Percentiles rank a stretch among this genome's conserved stretches.
phyloP scores from a whole-genome alignment of 2,888 invertebrate species.

The Podotricha telesiphe region DNA sequence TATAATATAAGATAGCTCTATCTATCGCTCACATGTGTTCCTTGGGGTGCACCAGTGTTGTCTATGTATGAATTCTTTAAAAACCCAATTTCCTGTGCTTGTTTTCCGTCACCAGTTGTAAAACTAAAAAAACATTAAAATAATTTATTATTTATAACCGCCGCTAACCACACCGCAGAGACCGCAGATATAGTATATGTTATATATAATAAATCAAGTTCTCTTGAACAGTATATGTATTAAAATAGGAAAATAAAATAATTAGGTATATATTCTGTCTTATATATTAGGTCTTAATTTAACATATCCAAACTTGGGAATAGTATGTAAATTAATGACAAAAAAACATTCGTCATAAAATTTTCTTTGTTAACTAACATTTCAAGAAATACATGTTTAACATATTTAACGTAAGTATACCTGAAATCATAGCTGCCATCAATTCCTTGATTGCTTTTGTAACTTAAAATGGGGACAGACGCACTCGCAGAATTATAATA shows the following conservation, averaged over 20 bases:
- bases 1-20: neutral
- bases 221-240: too few species aligned
- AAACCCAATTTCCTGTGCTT: constrained; percentile 90
- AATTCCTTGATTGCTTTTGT: constrained; percentile 80
- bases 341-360: too few species aligned
- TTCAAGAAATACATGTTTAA: neutral
- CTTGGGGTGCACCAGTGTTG: constrained; percentile 86
- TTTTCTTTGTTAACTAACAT: too few species aligned
- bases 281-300: too few species aligned
- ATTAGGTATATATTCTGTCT: too few species aligned
- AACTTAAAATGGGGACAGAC: constrained; percentile 79
- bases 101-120: constrained; percentile 90
- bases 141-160: too few species aligned
- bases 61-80: constrained; percentile 87
- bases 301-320: too few species aligned
- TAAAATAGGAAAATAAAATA: too few species aligned
- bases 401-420: constrained; percentile 47
- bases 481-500: constrained; percentile 61
- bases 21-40: constrained; percentile 65
- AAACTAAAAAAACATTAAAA: constrained; percentile 85
- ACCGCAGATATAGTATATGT: too few species aligned
- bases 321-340: too few species aligned
- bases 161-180: too few species aligned
- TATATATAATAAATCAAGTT: too few species aligned
- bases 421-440: constrained; percentile 85